Evolutionary conservation across 2,888 invertebrate genomes (phyloP).

Genomic region (Morpho deidamia): DNA sequence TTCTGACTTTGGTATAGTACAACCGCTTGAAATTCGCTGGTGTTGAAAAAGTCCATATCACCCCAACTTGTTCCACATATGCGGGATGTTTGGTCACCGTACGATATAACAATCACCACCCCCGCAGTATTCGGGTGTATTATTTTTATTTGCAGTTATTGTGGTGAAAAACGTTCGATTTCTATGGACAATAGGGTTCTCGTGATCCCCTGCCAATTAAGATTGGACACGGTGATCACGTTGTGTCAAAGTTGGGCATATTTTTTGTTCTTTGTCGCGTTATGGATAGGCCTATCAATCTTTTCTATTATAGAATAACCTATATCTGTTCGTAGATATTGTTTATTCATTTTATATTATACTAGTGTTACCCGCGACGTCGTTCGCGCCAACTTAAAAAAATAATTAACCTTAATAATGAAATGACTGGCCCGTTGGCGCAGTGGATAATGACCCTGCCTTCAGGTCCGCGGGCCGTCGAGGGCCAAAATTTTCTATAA

Average conservation of each 20-base stretch:
- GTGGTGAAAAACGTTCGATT: slow-evolving; percentile 58
- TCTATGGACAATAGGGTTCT: slow-evolving; percentile 50
- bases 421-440: too few relatives aligned
- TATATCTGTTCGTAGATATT: slow-evolving; percentile 9
- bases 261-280: slow-evolving; percentile 44
- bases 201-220: slow-evolving; percentile 73
- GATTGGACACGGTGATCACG: slow-evolving; percentile 70
- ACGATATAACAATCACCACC: slow-evolving; percentile 40
- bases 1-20: too few relatives aligned
- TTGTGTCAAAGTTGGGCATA: slow-evolving; percentile 58
- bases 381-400: too few relatives aligned
- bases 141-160: slow-evolving; percentile 63
- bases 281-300: slow-evolving; percentile 47
- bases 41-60: too few relatives aligned
- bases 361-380: neutral
- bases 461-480: too few relatives aligned
- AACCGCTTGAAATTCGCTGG: too few relatives aligned
- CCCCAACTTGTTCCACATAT: neutral
- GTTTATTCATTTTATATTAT: neutral
- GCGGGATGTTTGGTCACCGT: neutral
- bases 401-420: too few relatives aligned
- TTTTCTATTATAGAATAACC: slow-evolving; percentile 15
- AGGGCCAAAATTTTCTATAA: too few relatives aligned
- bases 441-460: too few relatives aligned
- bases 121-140: slow-evolving; percentile 60